A percentile compares a stretch with the other conserved stretches of the same genome.
Conservation (phyloP, 1,140 invertebrate species). For the Littorina saxatilis region DNA sequence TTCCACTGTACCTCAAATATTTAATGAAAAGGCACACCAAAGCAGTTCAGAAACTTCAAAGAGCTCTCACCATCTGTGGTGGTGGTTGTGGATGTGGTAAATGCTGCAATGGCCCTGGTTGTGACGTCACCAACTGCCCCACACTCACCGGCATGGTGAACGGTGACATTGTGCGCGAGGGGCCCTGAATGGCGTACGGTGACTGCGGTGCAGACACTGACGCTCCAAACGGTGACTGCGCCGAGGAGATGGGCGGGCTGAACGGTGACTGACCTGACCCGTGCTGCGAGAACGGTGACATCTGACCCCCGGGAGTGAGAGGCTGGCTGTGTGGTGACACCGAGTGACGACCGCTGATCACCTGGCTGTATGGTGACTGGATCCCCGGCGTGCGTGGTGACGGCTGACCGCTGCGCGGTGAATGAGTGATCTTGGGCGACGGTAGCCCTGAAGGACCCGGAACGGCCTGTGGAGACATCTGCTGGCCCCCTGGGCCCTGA, state of each 20-base stretch:
- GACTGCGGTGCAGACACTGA: slow-evolving; percentile 44
- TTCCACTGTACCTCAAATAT: too few species aligned
- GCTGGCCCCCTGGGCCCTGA: slow-evolving; percentile 45
- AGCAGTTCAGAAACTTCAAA: too few species aligned
- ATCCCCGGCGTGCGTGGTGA: slow-evolving; percentile 67
- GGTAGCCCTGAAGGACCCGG: slow-evolving; percentile 46
- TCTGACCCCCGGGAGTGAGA: slow-evolving; percentile 51
- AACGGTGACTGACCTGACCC: slow-evolving; percentile 55
- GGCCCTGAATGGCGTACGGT: slow-evolving; percentile 41
- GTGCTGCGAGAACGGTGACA: slow-evolving; percentile 64
- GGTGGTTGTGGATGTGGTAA: neutral
- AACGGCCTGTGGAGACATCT: slow-evolving; percentile 40
- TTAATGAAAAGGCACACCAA: too few species aligned
- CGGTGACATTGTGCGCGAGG: slow-evolving; percentile 27
- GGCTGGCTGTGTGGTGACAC: slow-evolving; percentile 53
- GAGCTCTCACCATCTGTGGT: slow-evolving; percentile 10
- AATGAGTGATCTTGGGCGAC: slow-evolving; percentile 64
- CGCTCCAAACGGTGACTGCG: slow-evolving; percentile 39
- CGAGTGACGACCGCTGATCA: slow-evolving; percentile 45
- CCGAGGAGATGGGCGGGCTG: slow-evolving; percentile 56
- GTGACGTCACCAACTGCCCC: slow-evolving; percentile 50
- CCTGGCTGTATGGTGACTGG: slow-evolving; percentile 57
- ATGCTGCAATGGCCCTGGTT: slow-evolving; percentile 28
- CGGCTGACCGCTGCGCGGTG: slow-evolving; percentile 63
- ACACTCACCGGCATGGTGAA: slow-evolving; percentile 41